Evolutionary conservation across 2,888 invertebrate genomes (phyloP).

Genomic region (Synergus itoensis): DNA sequence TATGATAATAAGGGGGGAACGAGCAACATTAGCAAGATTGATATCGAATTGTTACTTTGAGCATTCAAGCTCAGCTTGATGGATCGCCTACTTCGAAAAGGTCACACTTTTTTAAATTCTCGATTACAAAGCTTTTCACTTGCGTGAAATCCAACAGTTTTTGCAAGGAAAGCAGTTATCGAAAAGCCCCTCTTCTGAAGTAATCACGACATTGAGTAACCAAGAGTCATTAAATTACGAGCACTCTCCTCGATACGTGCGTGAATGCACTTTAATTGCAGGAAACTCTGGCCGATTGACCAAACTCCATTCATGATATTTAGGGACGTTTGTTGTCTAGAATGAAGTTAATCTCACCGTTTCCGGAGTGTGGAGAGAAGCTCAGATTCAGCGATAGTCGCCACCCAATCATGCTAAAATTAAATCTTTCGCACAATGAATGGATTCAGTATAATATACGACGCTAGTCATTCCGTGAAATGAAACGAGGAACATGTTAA

Average conservation of each 20-base stretch:
- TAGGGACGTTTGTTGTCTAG: neutral
- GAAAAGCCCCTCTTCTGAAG: conserved; percentile 36
- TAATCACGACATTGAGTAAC: conserved; percentile 62
- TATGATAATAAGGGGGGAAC: conserved; percentile 63
- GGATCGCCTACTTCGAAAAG: conserved; percentile 50
- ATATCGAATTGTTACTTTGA: conserved; percentile 64
- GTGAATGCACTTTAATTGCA: conserved; percentile 65
- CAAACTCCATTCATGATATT: conserved; percentile 36
- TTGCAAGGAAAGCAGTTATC: conserved; percentile 20
- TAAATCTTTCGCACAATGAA: neutral
- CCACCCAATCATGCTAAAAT: neutral
- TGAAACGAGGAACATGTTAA: neutral
- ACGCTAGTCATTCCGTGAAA: neutral
- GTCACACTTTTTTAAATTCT: conserved; percentile 24
- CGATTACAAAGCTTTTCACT: conserved; percentile 45
- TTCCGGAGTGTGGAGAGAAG: neutral
- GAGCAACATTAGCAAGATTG: conserved; percentile 65
- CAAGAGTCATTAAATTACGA: conserved; percentile 64
- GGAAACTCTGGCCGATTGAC: conserved; percentile 46
- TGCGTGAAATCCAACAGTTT: conserved; percentile 17
- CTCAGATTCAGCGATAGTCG: neutral
- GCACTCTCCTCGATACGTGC: conserved; percentile 55
- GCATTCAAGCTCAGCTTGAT: conserved; percentile 50
- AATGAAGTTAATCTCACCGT: neutral
- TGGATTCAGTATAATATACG: neutral